Conservation (phyloP, 2,113 vertebrate species). For the Ochotona princeps region DNA sequence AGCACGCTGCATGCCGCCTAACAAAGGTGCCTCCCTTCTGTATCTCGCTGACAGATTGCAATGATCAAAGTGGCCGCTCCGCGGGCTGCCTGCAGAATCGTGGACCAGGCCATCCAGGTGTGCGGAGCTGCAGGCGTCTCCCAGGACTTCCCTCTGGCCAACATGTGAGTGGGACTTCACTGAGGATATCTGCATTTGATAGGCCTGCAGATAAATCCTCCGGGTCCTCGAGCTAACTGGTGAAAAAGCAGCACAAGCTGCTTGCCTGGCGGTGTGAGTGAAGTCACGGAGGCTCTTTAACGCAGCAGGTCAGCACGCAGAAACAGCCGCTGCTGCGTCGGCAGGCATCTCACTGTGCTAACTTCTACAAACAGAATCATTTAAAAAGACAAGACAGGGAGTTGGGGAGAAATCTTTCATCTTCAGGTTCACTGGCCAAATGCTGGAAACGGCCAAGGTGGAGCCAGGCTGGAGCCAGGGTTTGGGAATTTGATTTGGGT, state of each 20-base stretch:
- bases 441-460: too few species aligned
- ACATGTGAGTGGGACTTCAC: slow-evolving; percentile 89
- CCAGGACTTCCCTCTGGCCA: slow-evolving; percentile 93
- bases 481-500: too few species aligned
- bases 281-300: not conserved
- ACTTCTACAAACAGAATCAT: too few species aligned
- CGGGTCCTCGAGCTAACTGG: not conserved
- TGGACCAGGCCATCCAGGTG: slow-evolving; percentile 94
- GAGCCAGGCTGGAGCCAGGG: too few species aligned
- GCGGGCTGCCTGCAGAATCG: slow-evolving; percentile 90
- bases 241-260: not conserved
- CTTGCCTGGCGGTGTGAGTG: not conserved
- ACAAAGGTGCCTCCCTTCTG: slow-evolving; percentile 13
- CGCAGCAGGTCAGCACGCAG: not conserved
- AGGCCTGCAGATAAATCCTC: not conserved
- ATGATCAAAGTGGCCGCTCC: slow-evolving; percentile 96
- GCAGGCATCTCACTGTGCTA: not conserved
- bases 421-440: too few species aligned
- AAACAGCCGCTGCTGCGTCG: not conserved
- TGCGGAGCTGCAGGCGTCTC: slow-evolving; percentile 93
- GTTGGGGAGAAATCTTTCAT: too few species aligned
- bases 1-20: not conserved
- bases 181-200: not conserved
- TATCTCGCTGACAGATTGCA: slow-evolving; percentile 87
- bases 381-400: too few species aligned